A percentile compares a stretch with the other conserved stretches of the same genome.
Conservation (phyloP, 1,140 invertebrate genomes). For the Bactericera cockerelli region DNA sequence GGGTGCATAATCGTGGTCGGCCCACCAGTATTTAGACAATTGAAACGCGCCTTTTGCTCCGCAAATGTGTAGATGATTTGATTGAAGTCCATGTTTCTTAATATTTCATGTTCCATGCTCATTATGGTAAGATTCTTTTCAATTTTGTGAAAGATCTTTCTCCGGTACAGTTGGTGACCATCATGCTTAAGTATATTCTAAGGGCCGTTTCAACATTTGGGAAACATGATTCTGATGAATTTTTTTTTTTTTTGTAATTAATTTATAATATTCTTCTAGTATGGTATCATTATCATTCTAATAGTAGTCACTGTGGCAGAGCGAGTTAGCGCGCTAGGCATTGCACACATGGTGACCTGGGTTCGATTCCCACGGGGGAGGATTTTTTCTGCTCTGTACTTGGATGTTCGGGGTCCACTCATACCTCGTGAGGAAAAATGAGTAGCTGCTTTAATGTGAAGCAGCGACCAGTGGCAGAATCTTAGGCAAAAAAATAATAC, state of each 20-base stretch:
- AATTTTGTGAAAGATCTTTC: slow-evolving; percentile 24
- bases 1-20: no score
- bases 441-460: no score
- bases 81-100: slow-evolving; percentile 15
- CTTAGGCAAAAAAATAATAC: no score
- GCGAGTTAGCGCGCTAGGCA: no score
- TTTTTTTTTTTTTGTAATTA: not conserved
- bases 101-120: slow-evolving; percentile 16
- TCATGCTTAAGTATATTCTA: slow-evolving; percentile 20
- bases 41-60: not conserved
- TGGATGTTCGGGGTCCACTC: no score
- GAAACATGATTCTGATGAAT: slow-evolving; percentile 15
- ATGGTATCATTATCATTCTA: not conserved
- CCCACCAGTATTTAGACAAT: no score
- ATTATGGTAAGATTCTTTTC: slow-evolving; percentile 18
- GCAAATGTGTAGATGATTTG: slow-evolving; percentile 5
- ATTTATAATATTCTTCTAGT: not conserved
- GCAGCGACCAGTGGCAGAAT: no score
- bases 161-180: slow-evolving; percentile 22
- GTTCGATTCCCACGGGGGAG: no score
- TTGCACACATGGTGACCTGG: no score
- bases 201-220: slow-evolving; percentile 22
- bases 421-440: no score
- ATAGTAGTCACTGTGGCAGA: not conserved
- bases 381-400: no score